Percentiles rank a stretch among this genome's conserved stretches.
Conservation (phyloP, 2,113 vertebrate species). For the Phylloscopus trochilus region DNA sequence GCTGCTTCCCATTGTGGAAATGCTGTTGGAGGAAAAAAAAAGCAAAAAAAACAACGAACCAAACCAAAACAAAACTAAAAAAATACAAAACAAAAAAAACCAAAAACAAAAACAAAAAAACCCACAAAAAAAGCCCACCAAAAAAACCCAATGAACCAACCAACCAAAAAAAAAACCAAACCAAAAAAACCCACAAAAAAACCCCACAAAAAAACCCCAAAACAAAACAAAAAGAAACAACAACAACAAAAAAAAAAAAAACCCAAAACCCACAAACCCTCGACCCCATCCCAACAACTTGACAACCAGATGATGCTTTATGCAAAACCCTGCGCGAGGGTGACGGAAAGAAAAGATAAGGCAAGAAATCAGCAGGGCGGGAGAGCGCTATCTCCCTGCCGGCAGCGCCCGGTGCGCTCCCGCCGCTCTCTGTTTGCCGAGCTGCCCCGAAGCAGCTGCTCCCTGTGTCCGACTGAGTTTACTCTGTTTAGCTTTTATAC, state of each 20-base stretch:
- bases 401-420: background rate
- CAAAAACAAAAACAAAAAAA: background rate
- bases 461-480: background rate
- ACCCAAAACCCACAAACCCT: background rate
- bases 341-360: slow-evolving; percentile 33
- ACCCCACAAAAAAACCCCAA: too few relatives aligned
- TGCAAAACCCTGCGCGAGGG: background rate
- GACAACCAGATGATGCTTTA: background rate
- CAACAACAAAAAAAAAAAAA: too few relatives aligned
- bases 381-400: background rate
- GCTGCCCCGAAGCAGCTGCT: slow-evolving; percentile 55
- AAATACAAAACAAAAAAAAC: background rate
- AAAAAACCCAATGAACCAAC: too few relatives aligned
- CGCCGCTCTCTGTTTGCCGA: slow-evolving; percentile 51
- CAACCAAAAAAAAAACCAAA: too few relatives aligned
- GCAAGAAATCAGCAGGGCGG: background rate
- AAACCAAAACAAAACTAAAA: too few relatives aligned
- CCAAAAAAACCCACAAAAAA: too few relatives aligned
- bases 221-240: too few relatives aligned
- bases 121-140: too few relatives aligned
- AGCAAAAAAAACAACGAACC: too few relatives aligned
- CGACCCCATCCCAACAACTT: background rate
- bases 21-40: background rate
- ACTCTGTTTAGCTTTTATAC: slow-evolving; percentile 49
- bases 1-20: slow-evolving; percentile 27